Evolutionary conservation across 2,797 vertebrate genomes (phyloP).

Genomic region (Tinamus major): DNA sequence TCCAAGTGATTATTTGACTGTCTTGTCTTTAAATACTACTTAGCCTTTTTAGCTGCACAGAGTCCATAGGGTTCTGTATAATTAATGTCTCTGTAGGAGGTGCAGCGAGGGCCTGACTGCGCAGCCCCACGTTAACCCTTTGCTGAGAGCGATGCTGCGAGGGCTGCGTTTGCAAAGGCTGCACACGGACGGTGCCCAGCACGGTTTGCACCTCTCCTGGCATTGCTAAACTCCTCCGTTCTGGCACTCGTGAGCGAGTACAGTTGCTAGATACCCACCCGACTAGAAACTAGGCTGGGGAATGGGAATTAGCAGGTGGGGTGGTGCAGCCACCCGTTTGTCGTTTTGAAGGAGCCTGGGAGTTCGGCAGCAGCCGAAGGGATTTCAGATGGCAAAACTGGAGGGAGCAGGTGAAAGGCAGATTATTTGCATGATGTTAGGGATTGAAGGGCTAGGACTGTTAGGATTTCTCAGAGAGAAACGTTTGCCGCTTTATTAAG

Average conservation of each 20-base stretch:
- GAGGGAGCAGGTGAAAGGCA: background rate
- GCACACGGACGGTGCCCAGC: fast-evolving
- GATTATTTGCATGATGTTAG: background rate
- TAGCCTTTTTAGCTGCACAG: constrained; percentile 39
- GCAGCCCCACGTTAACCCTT: constrained; percentile 58
- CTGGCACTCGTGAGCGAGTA: background rate
- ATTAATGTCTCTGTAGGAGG: constrained; percentile 68
- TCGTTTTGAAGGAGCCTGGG: background rate
- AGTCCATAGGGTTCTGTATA: constrained; percentile 54
- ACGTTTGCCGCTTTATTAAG: no score
- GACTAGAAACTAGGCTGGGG: background rate
- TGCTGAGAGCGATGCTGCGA: background rate
- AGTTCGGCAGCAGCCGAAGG: background rate
- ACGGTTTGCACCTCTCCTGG: background rate
- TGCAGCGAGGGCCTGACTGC: background rate
- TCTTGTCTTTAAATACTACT: constrained; percentile 67
- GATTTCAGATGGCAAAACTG: background rate
- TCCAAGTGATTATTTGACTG: constrained; percentile 71
- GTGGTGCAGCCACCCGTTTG: background rate
- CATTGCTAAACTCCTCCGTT: background rate
- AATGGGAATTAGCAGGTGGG: constrained; percentile 22
- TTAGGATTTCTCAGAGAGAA: no score
- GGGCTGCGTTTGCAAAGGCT: background rate
- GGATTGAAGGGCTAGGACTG: no score
- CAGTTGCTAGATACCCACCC: background rate